A percentile compares a stretch with the other conserved stretches of the same genome.
Conservation (phyloP, 2,888 invertebrate species). For the Apamea anceps region DNA sequence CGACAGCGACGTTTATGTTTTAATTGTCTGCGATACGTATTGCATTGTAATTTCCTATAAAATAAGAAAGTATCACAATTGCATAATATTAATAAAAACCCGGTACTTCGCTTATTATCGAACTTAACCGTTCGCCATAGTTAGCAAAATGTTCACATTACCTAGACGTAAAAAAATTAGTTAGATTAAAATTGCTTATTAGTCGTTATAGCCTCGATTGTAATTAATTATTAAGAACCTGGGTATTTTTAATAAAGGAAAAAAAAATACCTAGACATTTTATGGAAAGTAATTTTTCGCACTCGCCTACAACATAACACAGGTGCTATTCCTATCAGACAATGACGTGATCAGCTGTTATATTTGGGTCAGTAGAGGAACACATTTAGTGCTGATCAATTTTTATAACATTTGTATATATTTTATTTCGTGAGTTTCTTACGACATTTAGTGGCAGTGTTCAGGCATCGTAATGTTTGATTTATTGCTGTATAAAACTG, state of each 20-base stretch:
- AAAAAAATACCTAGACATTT: constrained; percentile 10
- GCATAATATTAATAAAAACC: not conserved
- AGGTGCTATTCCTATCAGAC: constrained; percentile 51
- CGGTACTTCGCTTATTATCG: not conserved
- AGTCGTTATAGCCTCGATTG: no score
- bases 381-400: constrained; percentile 47
- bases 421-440: constrained; percentile 36
- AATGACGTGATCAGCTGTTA: constrained; percentile 61
- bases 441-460: constrained; percentile 46
- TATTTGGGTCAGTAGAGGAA: constrained; percentile 73
- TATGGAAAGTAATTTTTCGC: not conserved
- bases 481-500: constrained; percentile 45
- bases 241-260: no score
- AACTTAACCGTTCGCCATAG: not conserved
- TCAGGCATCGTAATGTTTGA: constrained; percentile 49
- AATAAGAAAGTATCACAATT: constrained; percentile 4
- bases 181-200: no score
- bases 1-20: not conserved
- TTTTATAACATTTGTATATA: constrained; percentile 50
- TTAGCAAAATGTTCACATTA: not conserved
- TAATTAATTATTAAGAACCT: no score
- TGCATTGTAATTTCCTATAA: constrained; percentile 6
- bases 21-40: not conserved
- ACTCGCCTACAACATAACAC: constrained; percentile 22
- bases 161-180: constrained; percentile 1